Percentiles rank a stretch among this genome's conserved stretches.
Evolutionary conservation across 2,888 invertebrate genomes (phyloP).

Genomic region (Cyrtodaria siliqua): DNA sequence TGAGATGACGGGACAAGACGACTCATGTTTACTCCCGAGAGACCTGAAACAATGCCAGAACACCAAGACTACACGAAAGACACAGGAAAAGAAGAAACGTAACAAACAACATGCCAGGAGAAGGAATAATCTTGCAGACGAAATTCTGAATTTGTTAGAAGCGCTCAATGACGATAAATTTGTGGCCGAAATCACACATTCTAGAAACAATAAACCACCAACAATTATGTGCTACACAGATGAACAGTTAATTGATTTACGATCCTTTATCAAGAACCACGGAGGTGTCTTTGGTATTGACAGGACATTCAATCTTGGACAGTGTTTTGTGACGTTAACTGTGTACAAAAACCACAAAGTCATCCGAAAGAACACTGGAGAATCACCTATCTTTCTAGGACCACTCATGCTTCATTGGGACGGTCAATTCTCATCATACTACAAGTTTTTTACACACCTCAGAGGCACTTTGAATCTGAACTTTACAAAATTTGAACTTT

Average conservation of each 20-base stretch:
- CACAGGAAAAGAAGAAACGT: too few relatives aligned
- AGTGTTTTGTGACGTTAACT: conserved; percentile 14
- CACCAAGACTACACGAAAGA: too few relatives aligned
- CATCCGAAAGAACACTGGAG: background rate
- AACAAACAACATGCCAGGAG: too few relatives aligned
- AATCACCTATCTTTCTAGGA: conserved; percentile 24
- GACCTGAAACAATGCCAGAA: conserved; percentile 6
- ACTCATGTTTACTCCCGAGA: background rate
- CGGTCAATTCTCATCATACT: conserved; percentile 11
- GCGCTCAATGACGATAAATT: conserved; percentile 7
- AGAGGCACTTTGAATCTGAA: conserved; percentile 1
- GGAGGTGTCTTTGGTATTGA: conserved; percentile 10
- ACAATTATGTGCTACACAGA: conserved; percentile 19
- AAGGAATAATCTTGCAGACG: conserved; percentile 4
- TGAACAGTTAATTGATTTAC: conserved; percentile 14
- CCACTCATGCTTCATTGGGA: conserved; percentile 34
- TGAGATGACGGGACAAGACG: too few relatives aligned
- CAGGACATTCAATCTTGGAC: background rate
- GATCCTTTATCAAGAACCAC: conserved; percentile 1
- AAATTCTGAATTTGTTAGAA: conserved; percentile 7
- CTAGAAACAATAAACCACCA: conserved; percentile 3
- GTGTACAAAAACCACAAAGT: conserved; percentile 22
- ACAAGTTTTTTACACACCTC: background rate
- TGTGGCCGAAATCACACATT: conserved; percentile 1
- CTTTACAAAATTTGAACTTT: conserved; percentile 1